Evolutionary conservation across 2,797 vertebrate genomes (phyloP), one percentile per base, ranked within the genome.

Genomic region (Simalia tracyae): DNA sequence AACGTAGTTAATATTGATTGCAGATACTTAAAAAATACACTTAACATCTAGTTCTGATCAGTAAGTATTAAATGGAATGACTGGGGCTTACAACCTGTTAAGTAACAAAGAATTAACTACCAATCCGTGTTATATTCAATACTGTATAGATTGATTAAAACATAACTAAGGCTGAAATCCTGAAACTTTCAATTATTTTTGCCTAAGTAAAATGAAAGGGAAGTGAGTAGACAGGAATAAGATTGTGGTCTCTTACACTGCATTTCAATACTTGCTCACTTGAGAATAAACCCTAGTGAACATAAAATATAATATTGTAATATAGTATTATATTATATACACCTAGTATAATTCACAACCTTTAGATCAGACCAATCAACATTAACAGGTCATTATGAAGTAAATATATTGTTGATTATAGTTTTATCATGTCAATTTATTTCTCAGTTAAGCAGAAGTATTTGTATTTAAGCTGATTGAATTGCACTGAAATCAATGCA

Each of bases 1-100:
- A 90, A 60, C 42, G 5, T 81, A 42, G 89, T 94, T 87, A 87
- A 93, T 95, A 46, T 31, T 93, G 91, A 86, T 88, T 94, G 64
- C 50, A 72, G 14, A 54, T 88, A 31, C 1, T 88, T 94, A n/a
- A 54, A 85, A 59, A 87, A 72, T 19, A 68, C 46, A 15, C 36
- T 76, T 91, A n/a, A n/a, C 61, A 86, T 11, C 60, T 57, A 60
- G 14, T 63, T 92, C 10, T 87, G n/a, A 84, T 50, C 26, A 84
- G 24, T 31, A 90, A 22, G 3, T 36, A 17, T 17, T 42, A 81
- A 90, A 87, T 42, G 42, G 42, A 92, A 42, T 64, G 31, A n/a
- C 24, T 61, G 11, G 19, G 31, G 66, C n/a, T 92, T 87, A 64
- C 24, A 64, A 72, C 54, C 57, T 86, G 11, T 85, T 42, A 15